A percentile compares a stretch with the other conserved stretches of the same genome.
phyloP scores from a whole-genome alignment of 1,140 invertebrate genomes.

The Holcopasites calliopsidis region DNA sequence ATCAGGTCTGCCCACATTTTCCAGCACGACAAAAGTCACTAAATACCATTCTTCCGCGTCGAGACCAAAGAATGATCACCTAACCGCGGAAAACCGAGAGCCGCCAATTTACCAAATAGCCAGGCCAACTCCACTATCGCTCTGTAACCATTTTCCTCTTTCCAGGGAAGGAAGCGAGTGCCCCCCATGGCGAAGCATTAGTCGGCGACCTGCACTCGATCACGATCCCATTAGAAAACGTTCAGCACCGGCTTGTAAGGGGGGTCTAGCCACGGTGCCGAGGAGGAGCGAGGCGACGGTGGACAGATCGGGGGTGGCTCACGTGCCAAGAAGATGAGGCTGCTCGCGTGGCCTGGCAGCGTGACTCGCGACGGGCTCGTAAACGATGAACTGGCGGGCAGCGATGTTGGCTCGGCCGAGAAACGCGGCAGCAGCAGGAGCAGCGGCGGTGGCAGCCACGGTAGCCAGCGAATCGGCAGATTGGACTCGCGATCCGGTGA shows the following conservation, averaged over 20 bases:
- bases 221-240: background rate
- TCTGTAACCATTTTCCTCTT: too few species aligned
- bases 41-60: too few species aligned
- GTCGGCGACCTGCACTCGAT: background rate
- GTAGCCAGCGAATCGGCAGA: slow-evolving; percentile 39
- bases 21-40: too few species aligned
- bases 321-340: slow-evolving; percentile 55
- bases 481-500: slow-evolving; percentile 25
- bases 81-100: too few species aligned
- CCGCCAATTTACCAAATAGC: too few species aligned
- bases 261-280: background rate
- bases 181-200: too few species aligned
- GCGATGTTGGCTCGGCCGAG: slow-evolving; percentile 71
- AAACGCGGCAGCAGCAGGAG: slow-evolving; percentile 46
- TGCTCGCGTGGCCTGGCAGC: slow-evolving; percentile 41
- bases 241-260: background rate
- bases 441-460: slow-evolving; percentile 10
- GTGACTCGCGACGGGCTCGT: slow-evolving; percentile 37
- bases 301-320: background rate
- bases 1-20: too few species aligned
- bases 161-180: too few species aligned
- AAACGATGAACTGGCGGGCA: slow-evolving; percentile 65
- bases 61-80: too few species aligned
- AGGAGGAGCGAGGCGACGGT: background rate
- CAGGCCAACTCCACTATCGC: too few species aligned